These are phyloP conservation scores for Enteromius thamalakanensis DNA, from an alignment of 2,797 vertebrate species.

Conservation along the genomic window DNA sequence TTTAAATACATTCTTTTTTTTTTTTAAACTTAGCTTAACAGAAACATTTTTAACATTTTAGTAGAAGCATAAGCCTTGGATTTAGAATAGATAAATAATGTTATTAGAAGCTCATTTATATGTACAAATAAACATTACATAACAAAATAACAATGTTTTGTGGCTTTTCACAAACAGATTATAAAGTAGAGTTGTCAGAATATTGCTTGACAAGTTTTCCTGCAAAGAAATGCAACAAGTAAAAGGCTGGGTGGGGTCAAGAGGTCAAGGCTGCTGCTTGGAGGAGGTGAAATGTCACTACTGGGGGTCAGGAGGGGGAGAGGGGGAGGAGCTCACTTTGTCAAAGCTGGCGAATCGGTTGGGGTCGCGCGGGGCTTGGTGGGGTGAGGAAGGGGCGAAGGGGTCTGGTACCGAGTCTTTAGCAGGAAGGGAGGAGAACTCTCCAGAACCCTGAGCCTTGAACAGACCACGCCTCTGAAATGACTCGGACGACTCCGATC, in stretches of 20 bases:
- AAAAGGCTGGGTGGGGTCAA: conserved; percentile 71
- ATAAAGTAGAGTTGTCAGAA: conserved; percentile 1
- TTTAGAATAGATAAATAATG: conserved; percentile 17
- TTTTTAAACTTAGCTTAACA: conserved; percentile 2
- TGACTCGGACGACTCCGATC: conserved; percentile 91
- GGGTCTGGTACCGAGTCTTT: conserved; percentile 90
- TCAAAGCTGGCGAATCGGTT: conserved; percentile 97
- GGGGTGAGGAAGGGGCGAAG: conserved; percentile 89
- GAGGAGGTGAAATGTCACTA: conserved; percentile 64
- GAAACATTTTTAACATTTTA: conserved; percentile 10
- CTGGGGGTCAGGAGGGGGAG: conserved; percentile 70
- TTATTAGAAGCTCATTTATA: conserved; percentile 16
- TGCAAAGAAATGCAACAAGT: neutral
- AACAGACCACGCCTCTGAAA: conserved; percentile 91
- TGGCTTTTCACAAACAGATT: conserved; percentile 17
- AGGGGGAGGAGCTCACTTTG: conserved; percentile 94
- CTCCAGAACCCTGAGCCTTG: conserved; percentile 84
- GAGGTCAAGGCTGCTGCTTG: conserved; percentile 66
- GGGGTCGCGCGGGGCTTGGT: conserved; percentile 85
- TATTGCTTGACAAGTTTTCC: neutral
- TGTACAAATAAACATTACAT: conserved; percentile 28
- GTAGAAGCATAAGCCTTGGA: conserved; percentile 12
- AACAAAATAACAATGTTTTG: conserved; percentile 12
- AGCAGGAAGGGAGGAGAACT: conserved; percentile 84
- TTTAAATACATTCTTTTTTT: neutral